These are phyloP conservation scores for Ceyx margarethae DNA, from an alignment of 2,113 vertebrate species.

Conservation along the genomic window DNA sequence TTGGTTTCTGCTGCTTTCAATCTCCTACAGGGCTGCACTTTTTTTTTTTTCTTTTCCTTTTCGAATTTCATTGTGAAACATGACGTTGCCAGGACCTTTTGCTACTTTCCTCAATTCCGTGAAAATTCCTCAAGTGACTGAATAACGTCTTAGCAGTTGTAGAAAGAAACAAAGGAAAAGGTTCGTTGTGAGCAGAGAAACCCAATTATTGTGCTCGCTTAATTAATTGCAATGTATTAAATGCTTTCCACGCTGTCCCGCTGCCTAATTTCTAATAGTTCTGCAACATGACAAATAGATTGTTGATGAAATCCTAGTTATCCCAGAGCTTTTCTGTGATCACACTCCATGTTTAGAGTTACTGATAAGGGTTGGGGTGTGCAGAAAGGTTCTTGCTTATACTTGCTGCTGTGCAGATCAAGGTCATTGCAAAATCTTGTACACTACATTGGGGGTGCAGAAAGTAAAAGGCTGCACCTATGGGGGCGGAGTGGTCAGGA, in stretches of 20 bases:
- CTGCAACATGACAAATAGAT: neutral
- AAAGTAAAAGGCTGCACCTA: no score
- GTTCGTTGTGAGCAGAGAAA: neutral
- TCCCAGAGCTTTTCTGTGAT: no score
- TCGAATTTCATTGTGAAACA: neutral
- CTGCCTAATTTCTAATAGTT: neutral
- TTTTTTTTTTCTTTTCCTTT: neutral
- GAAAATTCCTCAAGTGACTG: neutral
- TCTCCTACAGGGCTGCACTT: neutral
- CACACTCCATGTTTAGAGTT: no score
- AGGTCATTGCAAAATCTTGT: no score
- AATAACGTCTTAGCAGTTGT: neutral
- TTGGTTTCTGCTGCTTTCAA: conserved; percentile 61
- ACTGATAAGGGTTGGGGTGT: no score
- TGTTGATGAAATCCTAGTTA: neutral
- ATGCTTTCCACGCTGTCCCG: neutral
- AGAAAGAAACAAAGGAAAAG: neutral
- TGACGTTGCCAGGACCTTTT: neutral
- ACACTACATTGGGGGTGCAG: no score
- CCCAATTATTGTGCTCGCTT: neutral
- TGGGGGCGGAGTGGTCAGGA: no score
- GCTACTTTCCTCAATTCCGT: neutral
- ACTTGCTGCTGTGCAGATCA: no score
- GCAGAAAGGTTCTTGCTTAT: no score
- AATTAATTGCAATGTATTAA: neutral